A percentile compares a stretch with the other conserved stretches of the same genome.
These are phyloP conservation scores for Colius striatus DNA, from an alignment of 2,113 vertebrate species.

Conservation along the genomic window DNA sequence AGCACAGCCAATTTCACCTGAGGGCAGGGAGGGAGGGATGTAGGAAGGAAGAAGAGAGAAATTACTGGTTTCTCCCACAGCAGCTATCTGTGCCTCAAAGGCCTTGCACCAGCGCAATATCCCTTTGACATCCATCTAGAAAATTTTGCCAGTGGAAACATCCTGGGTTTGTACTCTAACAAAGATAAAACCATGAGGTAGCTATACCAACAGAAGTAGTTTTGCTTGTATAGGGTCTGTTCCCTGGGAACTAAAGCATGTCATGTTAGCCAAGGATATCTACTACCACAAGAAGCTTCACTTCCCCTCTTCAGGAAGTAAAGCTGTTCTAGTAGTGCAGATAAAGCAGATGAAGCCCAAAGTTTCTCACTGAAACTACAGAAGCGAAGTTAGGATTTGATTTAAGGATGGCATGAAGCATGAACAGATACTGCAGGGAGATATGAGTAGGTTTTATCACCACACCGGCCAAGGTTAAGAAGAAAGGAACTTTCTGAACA, in stretches of 20 bases:
- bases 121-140: neutral
- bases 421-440: neutral
- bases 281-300: neutral
- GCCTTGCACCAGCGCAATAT: neutral
- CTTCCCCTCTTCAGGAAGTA: neutral
- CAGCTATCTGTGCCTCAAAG: neutral
- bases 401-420: neutral
- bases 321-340: neutral
- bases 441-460: neutral
- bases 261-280: neutral
- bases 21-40: neutral
- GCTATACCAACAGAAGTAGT: neutral
- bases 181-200: neutral
- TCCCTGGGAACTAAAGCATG: neutral
- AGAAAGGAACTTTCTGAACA: neutral
- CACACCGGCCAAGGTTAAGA: neutral
- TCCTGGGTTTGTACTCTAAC: neutral
- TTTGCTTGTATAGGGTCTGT: neutral
- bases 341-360: neutral
- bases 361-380: neutral
- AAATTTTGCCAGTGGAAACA: neutral
- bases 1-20: neutral
- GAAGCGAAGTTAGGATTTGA: neutral
- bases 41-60: neutral
- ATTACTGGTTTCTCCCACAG: neutral